A percentile compares a stretch with the other conserved stretches of the same genome.
These are phyloP conservation scores for Microcebus ravelobensis DNA, from an alignment of 2,113 vertebrate species.

Conservation along the genomic window DNA sequence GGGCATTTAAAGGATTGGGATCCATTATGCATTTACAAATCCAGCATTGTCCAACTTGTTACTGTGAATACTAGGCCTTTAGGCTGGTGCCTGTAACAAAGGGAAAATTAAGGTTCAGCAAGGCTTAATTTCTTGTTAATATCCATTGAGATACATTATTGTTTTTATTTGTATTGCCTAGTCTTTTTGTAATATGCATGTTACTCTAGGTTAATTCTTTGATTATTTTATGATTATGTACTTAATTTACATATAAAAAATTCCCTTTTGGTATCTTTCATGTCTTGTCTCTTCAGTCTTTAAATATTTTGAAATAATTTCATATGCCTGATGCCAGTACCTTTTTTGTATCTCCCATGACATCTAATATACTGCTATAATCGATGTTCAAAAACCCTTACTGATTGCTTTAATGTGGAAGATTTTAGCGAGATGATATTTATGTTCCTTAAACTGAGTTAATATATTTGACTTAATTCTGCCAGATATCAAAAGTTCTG, in stretches of 20 bases:
- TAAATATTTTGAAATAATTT: neutral
- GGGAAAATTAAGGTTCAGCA: neutral
- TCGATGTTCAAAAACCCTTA: neutral
- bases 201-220: neutral
- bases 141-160: neutral
- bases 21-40: neutral
- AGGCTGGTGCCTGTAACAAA: neutral
- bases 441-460: slow-evolving; percentile 41
- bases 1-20: neutral
- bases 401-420: slow-evolving; percentile 24
- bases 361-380: neutral
- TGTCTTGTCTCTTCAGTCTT: neutral
- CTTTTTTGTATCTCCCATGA: neutral
- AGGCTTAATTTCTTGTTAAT: neutral
- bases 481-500: slow-evolving; percentile 41
- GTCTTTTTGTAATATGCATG: neutral
- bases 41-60: neutral
- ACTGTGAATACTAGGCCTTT: neutral
- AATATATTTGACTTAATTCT: slow-evolving; percentile 62
- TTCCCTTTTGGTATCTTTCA: neutral
- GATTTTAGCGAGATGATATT: slow-evolving; percentile 30
- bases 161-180: neutral
- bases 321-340: neutral
- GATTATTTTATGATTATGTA: neutral
- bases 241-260: neutral